Percentiles rank a stretch among this genome's conserved stretches.
These are phyloP conservation scores for Zygaena filipendulae DNA, from an alignment of 2,888 invertebrate species.

Conservation along the genomic window DNA sequence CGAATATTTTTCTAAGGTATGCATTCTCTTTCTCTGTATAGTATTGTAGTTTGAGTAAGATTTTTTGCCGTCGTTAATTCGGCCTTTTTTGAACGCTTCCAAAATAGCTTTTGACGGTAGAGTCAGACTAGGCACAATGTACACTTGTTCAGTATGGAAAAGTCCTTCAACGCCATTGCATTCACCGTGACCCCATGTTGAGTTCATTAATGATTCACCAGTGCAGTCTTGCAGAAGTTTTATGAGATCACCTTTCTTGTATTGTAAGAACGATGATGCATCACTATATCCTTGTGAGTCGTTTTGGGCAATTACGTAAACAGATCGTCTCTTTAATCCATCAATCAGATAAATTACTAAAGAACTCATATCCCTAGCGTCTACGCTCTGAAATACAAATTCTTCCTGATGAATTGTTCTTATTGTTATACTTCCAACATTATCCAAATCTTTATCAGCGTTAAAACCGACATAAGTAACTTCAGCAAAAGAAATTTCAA, in stretches of 20 bases:
- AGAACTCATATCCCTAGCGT: slow-evolving; percentile 86
- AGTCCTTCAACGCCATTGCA: slow-evolving; percentile 79
- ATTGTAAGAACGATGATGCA: slow-evolving; percentile 66
- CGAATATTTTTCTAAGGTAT: slow-evolving; percentile 87
- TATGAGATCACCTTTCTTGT: slow-evolving; percentile 84
- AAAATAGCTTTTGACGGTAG: slow-evolving; percentile 77
- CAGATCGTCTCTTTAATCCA: slow-evolving; percentile 86
- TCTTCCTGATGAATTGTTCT: slow-evolving; percentile 89
- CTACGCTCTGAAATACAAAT: slow-evolving; percentile 89
- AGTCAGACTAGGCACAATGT: slow-evolving; percentile 84
- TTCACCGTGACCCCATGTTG: slow-evolving; percentile 78
- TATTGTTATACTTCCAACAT: slow-evolving; percentile 76
- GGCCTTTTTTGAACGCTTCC: slow-evolving; percentile 72
- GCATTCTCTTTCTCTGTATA: slow-evolving; percentile 74
- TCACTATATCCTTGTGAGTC: slow-evolving; percentile 68
- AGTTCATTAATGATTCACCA: slow-evolving; percentile 79
- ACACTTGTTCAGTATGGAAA: slow-evolving; percentile 88
- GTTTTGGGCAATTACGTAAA: slow-evolving; percentile 81
- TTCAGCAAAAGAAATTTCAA: slow-evolving; percentile 89
- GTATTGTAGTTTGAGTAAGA: slow-evolving; percentile 60
- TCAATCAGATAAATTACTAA: slow-evolving; percentile 86
- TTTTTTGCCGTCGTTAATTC: slow-evolving; percentile 50
- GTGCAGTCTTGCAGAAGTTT: slow-evolving; percentile 78
- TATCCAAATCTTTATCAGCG: slow-evolving; percentile 52
- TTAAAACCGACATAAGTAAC: slow-evolving; percentile 79